A percentile compares a stretch with the other conserved stretches of the same genome.
Evolutionary conservation across 2,797 vertebrate species (phyloP).

Genomic region (Toxotes lorentzi): DNA sequence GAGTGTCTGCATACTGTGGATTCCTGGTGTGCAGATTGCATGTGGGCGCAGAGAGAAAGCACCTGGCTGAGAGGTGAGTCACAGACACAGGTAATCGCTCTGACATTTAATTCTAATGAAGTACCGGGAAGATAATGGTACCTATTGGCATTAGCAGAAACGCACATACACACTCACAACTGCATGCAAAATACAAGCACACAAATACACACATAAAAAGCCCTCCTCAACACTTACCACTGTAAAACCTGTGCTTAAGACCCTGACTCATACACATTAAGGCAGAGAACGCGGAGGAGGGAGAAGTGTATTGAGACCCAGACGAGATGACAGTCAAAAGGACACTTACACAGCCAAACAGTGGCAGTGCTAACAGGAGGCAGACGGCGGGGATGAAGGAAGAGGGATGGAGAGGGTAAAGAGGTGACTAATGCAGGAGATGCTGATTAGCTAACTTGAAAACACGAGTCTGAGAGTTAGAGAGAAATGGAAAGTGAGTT

Average conservation of each 20-base stretch:
- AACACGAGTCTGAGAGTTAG: constrained; percentile 49
- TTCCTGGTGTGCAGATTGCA: constrained; percentile 69
- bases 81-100: constrained; percentile 80
- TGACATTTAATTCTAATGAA: constrained; percentile 85
- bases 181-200: constrained; percentile 23
- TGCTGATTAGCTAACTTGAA: constrained; percentile 68
- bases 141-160: constrained; percentile 65
- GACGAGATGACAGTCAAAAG: constrained; percentile 78
- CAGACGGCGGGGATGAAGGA: constrained; percentile 45
- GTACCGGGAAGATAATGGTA: constrained; percentile 73
- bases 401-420: constrained; percentile 55
- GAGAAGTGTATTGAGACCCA: constrained; percentile 60
- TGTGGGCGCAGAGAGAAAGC: constrained; percentile 80
- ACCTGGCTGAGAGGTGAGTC: constrained; percentile 86
- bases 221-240: constrained; percentile 63
- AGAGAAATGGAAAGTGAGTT: constrained; percentile 67
- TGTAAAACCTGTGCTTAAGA: constrained; percentile 67
- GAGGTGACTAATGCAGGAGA: constrained; percentile 74
- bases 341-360: constrained; percentile 66
- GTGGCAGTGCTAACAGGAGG: constrained; percentile 55
- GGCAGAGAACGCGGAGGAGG: constrained; percentile 68
- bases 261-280: constrained; percentile 77
- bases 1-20: constrained; percentile 59
- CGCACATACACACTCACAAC: constrained; percentile 26
- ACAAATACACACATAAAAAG: constrained; percentile 39